Percentiles rank a stretch among this genome's conserved stretches.
phyloP scores from a whole-genome alignment of 2,797 vertebrate species.

The Phaenicophaeus curvirostris region DNA sequence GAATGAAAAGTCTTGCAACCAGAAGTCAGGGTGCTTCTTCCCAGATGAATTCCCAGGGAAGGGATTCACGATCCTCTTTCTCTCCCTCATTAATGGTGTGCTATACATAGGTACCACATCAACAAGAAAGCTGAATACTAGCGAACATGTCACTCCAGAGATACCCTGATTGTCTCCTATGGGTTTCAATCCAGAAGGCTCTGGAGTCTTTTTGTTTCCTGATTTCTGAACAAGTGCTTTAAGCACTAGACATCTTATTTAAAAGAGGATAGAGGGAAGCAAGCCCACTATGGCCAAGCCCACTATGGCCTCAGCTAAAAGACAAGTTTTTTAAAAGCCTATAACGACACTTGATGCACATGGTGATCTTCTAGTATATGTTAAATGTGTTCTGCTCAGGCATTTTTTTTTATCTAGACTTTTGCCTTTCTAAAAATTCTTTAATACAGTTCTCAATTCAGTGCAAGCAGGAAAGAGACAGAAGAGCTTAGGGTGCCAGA shows the following conservation, averaged over 20 bases:
- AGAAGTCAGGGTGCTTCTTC: not conserved
- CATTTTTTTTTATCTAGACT: not conserved
- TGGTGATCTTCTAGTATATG: not conserved
- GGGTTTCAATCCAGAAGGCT: not conserved
- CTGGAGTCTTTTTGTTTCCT: not conserved
- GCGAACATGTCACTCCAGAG: not conserved
- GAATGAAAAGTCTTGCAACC: not conserved
- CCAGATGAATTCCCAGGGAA: not conserved
- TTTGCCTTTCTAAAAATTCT: not conserved
- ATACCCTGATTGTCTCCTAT: not conserved
- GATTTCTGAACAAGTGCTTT: not conserved
- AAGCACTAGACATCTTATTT: not conserved
- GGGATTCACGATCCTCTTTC: not conserved
- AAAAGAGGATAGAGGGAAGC: not conserved
- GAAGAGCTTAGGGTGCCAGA: not conserved
- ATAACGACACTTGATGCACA: not conserved
- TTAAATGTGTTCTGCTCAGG: not conserved
- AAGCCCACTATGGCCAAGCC: not conserved
- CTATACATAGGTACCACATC: not conserved
- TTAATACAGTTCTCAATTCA: not conserved
- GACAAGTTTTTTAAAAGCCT: not conserved
- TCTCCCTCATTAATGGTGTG: not conserved
- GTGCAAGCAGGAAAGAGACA: not conserved
- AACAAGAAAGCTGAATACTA: not conserved
- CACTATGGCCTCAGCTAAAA: not conserved